Evolutionary conservation across 1,140 invertebrate species (phyloP), one percentile per base, ranked within the genome.

Genomic region (Andricus grossulariae): DNA sequence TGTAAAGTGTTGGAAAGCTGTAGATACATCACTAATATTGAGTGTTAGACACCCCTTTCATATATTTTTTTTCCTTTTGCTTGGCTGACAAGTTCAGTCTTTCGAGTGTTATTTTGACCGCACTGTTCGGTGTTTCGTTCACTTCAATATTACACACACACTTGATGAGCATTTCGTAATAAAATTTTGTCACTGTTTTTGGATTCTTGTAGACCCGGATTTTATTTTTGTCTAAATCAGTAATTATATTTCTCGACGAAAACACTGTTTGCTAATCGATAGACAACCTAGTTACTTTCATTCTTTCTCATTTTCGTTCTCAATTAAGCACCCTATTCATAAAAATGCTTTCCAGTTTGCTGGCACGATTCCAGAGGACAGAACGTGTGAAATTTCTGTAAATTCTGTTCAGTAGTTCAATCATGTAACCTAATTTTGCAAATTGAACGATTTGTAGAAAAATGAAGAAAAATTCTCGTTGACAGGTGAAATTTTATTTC

Each of bases 251-350:
- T 66, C 25, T 66, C 60, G 60, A 66, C 32, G 32, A 39, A 66
- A 66, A 66, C 60, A 66, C 32, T 45, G n/a, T 39, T n/a, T 66
- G 60, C 60, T 16, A 66, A 39, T 66, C 60, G 25, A 39, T 66
- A 15, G 25, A 6, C 32, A 66, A 66, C 15, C 60, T 39, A 66
- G 25, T 66, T 66, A 66, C 60, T 66, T 39, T 39, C 60, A 66
- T 66, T 66, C 25, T 39, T 39, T 66, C n/a, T 66, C 21, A 66
- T 66, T 39, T 39, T 66, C 13, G 45, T 66, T 39, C 39, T 66
- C 60, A 66, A 66, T 66, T 66, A 66, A 66, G 60, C 60, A 66
- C 60, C n/a, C 60, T 39, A 66, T 66, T 39, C 25, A 66, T 66
- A 66, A 66, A 66, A 66, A 66, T 66, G 25, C 60, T 66, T 66